Evolutionary conservation across 1,140 invertebrate genomes (phyloP).

Genomic region (Meteorus sp.): DNA sequence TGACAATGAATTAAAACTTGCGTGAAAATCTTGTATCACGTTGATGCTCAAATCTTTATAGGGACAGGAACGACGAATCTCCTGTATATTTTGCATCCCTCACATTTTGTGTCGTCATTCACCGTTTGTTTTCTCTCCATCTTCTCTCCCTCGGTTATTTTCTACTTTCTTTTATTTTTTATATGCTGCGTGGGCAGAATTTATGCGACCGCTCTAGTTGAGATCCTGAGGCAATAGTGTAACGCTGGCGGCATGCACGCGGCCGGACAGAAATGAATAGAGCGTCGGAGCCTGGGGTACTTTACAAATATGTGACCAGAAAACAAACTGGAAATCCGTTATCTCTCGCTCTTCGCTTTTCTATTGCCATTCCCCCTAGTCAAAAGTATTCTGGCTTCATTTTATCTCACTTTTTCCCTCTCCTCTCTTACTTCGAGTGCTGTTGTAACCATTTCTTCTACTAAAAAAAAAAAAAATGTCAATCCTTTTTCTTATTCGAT

Average conservation of each 20-base stretch:
- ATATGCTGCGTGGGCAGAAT: slow-evolving; percentile 40
- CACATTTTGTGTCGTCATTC: neutral
- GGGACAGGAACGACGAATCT: no score
- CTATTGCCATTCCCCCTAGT: slow-evolving; percentile 2
- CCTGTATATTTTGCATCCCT: no score
- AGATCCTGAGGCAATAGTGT: slow-evolving; percentile 34
- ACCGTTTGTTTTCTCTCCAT: neutral
- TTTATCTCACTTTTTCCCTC: neutral
- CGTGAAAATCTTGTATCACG: no score
- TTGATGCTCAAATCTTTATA: no score
- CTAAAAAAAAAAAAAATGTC: no score
- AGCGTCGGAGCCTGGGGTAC: slow-evolving; percentile 42
- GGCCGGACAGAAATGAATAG: slow-evolving; percentile 48
- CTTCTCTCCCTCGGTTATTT: neutral
- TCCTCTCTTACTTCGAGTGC: neutral
- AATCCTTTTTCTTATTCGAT: no score
- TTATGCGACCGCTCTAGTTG: slow-evolving; percentile 39
- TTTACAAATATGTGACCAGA: slow-evolving; percentile 55
- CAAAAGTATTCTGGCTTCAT: no score
- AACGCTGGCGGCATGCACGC: slow-evolving; percentile 32
- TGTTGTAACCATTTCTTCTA: no score
- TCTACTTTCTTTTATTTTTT: slow-evolving; percentile 21
- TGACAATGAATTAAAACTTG: no score
- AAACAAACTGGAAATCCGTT: slow-evolving; percentile 41
- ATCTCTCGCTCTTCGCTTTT: slow-evolving; percentile 25